Evolutionary conservation across 2,888 invertebrate genomes (phyloP), one percentile per base, ranked within the genome.

Genomic region (Idaea straminata): DNA sequence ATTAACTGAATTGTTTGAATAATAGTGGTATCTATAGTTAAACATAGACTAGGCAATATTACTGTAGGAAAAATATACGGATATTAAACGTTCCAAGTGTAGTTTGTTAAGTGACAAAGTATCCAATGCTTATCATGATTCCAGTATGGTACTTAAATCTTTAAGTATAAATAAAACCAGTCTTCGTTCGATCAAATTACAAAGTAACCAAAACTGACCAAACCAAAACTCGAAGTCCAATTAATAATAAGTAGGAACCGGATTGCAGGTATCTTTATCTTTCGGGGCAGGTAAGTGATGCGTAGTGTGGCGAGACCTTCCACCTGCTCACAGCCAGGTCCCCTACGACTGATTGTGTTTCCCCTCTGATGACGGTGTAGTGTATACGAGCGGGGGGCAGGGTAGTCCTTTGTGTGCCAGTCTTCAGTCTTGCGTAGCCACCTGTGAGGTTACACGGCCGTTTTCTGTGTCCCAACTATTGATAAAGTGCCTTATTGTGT

Each of bases 391-490:
- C 76, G 81, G 82, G 85, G 77, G 81, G 75, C 77, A 76, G 76
- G 82, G 83, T 62, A 76, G 82, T 67, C 77, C 78, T 71, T 70
- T 62, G 59, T 69, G 69, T 72, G 71, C 70, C 72, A 78, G 80
- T 78, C 75, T 78, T 78, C 85, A 87, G 87, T 89, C 79, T 84
- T 81, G 83, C 82, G 83, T 84, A 86, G 82, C 87, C 89, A 87
- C 86, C 88, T 89, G 89, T 87, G 85, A 82, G 82, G 83, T 79
- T 82, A 86, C 84, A 86, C 84, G 85, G 81, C 75, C 81, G 75
- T 79, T 80, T 79, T 82, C 78, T 77, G 77, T 81, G 82, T 75
- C 71, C 76, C 70, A 69, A 75, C 79, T 80, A 79, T 80, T 81
- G 82, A 83, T 78, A 78, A 77, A 83, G 86, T 85, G 82, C 78